phyloP scores from a whole-genome alignment of 2,888 invertebrate species.

The Hedychridium roseum region DNA sequence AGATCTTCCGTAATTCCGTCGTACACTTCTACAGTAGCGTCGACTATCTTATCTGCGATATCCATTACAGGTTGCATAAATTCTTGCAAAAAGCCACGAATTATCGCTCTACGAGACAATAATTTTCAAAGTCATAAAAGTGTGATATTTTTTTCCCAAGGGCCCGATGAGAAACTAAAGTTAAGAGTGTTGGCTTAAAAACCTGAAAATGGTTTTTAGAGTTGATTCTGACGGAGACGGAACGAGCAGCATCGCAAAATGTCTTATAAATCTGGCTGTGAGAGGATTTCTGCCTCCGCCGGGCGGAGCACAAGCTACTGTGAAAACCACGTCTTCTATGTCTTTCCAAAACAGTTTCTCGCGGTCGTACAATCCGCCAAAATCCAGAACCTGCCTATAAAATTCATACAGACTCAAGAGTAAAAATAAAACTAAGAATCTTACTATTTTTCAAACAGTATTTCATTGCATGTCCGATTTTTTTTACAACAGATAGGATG shows the following conservation, averaged over 20 bases:
- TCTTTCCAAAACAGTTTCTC: slow-evolving; percentile 90
- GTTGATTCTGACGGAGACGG: slow-evolving; percentile 82
- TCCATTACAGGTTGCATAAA: slow-evolving; percentile 76
- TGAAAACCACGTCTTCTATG: slow-evolving; percentile 82
- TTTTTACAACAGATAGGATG: too few species aligned
- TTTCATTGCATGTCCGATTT: too few species aligned
- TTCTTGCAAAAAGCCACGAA: slow-evolving; percentile 80
- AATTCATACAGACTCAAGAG: too few species aligned
- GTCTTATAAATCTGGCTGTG: slow-evolving; percentile 84
- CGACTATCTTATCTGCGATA: slow-evolving; percentile 77
- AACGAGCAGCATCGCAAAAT: slow-evolving; percentile 86
- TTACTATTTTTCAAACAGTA: too few species aligned
- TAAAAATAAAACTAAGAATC: too few species aligned
- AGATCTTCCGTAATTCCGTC: slow-evolving; percentile 80
- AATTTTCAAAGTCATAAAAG: background rate
- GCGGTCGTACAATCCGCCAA: slow-evolving; percentile 85
- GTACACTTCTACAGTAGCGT: slow-evolving; percentile 86
- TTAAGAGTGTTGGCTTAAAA: too few species aligned
- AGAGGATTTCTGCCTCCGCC: slow-evolving; percentile 90
- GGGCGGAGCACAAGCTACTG: slow-evolving; percentile 88
- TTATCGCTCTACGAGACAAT: slow-evolving; percentile 69
- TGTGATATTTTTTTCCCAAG: background rate
- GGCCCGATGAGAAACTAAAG: too few species aligned
- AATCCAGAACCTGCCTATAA: slow-evolving; percentile 81
- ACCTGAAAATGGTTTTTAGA: slow-evolving; percentile 79